Percentiles rank a stretch among this genome's conserved stretches.
phyloP scores from a whole-genome alignment of 2,113 vertebrate genomes.

The Hydropotes inermis region DNA sequence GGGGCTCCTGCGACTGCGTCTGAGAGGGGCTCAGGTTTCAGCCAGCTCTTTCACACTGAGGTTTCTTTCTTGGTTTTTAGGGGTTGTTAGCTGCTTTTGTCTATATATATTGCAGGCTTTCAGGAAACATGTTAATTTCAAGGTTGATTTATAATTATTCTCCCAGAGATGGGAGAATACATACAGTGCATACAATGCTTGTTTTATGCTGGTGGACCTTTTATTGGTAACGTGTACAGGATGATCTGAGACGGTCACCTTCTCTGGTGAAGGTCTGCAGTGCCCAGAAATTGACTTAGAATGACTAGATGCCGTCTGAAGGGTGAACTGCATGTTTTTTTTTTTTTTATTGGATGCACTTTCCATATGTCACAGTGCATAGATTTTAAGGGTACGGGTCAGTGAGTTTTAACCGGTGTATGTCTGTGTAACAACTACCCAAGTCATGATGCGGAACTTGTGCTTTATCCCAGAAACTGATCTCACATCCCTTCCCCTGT shows the following conservation, averaged over 20 bases:
- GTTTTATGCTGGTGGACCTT: not conserved
- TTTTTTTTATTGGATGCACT: not conserved
- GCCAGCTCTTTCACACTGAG: not conserved
- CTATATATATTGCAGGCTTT: not conserved
- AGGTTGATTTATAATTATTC: not conserved
- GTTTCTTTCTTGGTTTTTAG: not conserved
- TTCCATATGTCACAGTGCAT: not conserved
- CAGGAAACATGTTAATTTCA: not conserved
- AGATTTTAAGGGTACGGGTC: not conserved
- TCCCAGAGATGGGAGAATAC: not conserved
- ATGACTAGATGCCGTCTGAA: not conserved
- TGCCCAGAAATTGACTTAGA: not conserved
- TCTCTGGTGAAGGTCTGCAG: not conserved
- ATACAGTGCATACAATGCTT: not conserved
- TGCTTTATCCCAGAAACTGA: not conserved
- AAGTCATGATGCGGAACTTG: not conserved
- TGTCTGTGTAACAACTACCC: not conserved
- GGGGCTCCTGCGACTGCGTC: rapidly evolving
- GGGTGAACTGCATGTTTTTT: not conserved
- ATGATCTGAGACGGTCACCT: not conserved
- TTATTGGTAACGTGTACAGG: not conserved
- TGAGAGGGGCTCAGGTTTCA: not conserved
- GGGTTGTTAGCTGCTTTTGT: not conserved
- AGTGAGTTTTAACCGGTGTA: not conserved
- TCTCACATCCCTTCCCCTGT: not conserved